phyloP scores from a whole-genome alignment of 2,797 vertebrate genomes.

The Brotula barbata region DNA sequence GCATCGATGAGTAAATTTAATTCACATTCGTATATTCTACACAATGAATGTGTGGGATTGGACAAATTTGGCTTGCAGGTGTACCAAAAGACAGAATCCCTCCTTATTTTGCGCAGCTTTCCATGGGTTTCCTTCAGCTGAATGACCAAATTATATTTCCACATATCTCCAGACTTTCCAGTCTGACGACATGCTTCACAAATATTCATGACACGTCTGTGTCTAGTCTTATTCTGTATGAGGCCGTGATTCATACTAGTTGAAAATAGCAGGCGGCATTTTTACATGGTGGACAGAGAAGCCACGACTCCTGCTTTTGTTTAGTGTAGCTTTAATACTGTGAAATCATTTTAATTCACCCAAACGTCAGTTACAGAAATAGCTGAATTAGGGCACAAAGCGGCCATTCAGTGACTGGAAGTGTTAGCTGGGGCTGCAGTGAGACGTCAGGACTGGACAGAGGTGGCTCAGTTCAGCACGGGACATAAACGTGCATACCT shows the following conservation, averaged over 20 bases:
- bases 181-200: background rate
- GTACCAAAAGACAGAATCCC: too few relatives aligned
- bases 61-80: too few relatives aligned
- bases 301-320: constrained; percentile 6
- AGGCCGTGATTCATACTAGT: too few relatives aligned
- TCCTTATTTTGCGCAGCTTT: too few relatives aligned
- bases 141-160: constrained; percentile 2
- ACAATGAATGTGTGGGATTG: too few relatives aligned
- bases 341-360: constrained; percentile 40
- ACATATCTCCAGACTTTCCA: background rate
- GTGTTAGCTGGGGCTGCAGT: constrained; percentile 24
- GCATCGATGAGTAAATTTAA: too few relatives aligned
- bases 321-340: constrained; percentile 4
- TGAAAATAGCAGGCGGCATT: background rate
- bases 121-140: too few relatives aligned
- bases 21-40: too few relatives aligned
- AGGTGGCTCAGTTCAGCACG: constrained; percentile 46
- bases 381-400: constrained; percentile 46
- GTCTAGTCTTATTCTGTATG: background rate
- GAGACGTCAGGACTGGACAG: constrained; percentile 33
- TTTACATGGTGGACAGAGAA: background rate
- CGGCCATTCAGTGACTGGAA: constrained; percentile 49
- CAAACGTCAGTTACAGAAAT: constrained; percentile 33
- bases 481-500: background rate
- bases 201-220: background rate